Conservation (phyloP, 1,140 invertebrate genomes). For the Vanessa tameamea region DNA sequence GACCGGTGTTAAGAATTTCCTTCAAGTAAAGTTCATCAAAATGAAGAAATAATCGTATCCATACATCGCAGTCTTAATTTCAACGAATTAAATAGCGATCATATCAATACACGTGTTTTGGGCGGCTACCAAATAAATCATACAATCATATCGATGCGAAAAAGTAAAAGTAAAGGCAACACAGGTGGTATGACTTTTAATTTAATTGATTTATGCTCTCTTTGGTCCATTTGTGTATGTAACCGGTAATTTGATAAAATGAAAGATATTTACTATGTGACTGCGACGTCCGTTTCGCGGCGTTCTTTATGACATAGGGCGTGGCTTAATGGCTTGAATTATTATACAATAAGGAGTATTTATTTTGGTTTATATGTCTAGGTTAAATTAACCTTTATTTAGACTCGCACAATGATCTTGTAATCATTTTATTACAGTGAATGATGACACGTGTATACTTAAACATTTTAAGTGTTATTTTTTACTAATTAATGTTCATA, state of each 20-base stretch:
- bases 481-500: too few species aligned
- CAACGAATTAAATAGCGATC: conserved; percentile 35
- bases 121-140: conserved; percentile 34
- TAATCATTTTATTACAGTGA: not conserved
- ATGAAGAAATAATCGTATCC: conserved; percentile 17
- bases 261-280: conserved; percentile 39
- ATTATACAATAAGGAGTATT: conserved; percentile 46
- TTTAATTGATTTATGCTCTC: conserved; percentile 30
- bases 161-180: conserved; percentile 23
- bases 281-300: conserved; percentile 37
- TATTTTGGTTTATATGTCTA: conserved; percentile 38
- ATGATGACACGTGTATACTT: not conserved
- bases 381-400: conserved; percentile 29
- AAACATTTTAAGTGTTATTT: not conserved
- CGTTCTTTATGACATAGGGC: conserved; percentile 43
- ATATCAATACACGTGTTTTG: conserved; percentile 37
- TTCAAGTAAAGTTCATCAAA: conserved; percentile 22
- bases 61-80: conserved; percentile 19
- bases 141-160: conserved; percentile 21
- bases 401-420: conserved; percentile 9
- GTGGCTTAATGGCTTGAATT: conserved; percentile 45
- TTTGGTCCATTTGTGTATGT: not conserved
- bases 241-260: conserved; percentile 46
- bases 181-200: conserved; percentile 32
- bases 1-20: too few species aligned